Base-by-base conservation (phyloP, 2,113 vertebrate genomes). In the Puntigrus tetrazona region DNA sequence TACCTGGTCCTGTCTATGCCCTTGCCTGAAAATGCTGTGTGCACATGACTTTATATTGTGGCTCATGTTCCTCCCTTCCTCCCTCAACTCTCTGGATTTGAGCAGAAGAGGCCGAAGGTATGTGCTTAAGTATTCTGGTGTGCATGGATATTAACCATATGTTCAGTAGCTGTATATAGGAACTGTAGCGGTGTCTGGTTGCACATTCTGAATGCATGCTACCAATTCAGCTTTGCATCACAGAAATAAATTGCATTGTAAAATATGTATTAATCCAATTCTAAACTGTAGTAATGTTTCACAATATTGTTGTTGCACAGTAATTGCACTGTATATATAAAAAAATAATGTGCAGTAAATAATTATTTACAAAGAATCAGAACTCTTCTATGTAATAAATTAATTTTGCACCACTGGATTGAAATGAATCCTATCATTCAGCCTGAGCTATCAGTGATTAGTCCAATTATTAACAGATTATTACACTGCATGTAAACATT, bases 21-120 rank as follows among this genome's bases (percentile, higher is more conserved):
- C 89, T 92, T 87, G 85, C 91, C 90, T 89, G 91, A 90, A 90
- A 92, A 92, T 89, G 86, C 89, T 94, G 94, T 92, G 90, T 93
- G 91, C 90, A 93, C 93, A 92, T 89, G 94, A 93, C 91, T 90
- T 88, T 96, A 92, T 96, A 92, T 93, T 92, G 93, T 95, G 94
- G 91, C 92, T 93, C 91, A 88, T 89, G 88, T 88, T 84, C 87
- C 90, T 86, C 89, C 81, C 72, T 75, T 70, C 82, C 45, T 80
- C 69, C 69, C 65, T 41, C 85, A 82, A 38, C 83, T 22, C 83
- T 22, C 43, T 65, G 85, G 78, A 79, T 83, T 89, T 88, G 88
- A 95, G 93, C 96, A 96, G 97, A 98, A 90, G 96, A 97, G 90
- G 95, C 96, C 75, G 96, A 97, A 96, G 96, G 97, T 98, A 90